A percentile compares a stretch with the other conserved stretches of the same genome.
phyloP scores from a whole-genome alignment of 2,113 vertebrate species.

The Tetraodon nigroviridis region DNA sequence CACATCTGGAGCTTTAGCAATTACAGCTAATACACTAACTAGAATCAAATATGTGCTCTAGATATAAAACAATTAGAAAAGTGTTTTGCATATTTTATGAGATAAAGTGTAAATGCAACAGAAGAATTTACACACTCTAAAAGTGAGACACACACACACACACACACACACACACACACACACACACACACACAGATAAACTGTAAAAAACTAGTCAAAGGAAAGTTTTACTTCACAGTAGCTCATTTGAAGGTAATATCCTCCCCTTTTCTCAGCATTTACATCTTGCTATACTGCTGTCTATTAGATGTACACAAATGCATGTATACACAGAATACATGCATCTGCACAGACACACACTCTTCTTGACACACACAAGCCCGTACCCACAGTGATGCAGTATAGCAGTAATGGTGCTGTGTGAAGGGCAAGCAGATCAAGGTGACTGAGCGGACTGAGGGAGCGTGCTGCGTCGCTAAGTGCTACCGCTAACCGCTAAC shows the following conservation, averaged over 20 bases:
- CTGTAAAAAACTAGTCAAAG: slow-evolving; percentile 41
- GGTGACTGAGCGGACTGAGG: slow-evolving; percentile 75
- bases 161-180: neutral
- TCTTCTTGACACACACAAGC: slow-evolving; percentile 17
- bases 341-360: slow-evolving; percentile 23
- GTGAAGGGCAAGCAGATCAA: slow-evolving; percentile 80
- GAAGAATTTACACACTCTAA: neutral
- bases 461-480: slow-evolving; percentile 72
- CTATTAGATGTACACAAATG: slow-evolving; percentile 66
- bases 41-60: neutral
- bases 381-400: slow-evolving; percentile 58
- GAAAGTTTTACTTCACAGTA: slow-evolving; percentile 58
- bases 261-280: slow-evolving; percentile 63
- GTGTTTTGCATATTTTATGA: too few relatives aligned
- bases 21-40: too few relatives aligned
- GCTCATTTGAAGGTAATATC: slow-evolving; percentile 74
- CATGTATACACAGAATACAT: slow-evolving; percentile 27
- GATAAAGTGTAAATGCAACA: too few relatives aligned
- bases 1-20: neutral
- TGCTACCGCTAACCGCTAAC: slow-evolving; percentile 73
- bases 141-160: neutral
- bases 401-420: slow-evolving; percentile 71
- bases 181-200: slow-evolving; percentile 10
- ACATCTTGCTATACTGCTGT: slow-evolving; percentile 68
- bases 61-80: neutral